Evolutionary conservation across 2,113 vertebrate genomes (phyloP).

Genomic region (Grammomys dolichurus): DNA sequence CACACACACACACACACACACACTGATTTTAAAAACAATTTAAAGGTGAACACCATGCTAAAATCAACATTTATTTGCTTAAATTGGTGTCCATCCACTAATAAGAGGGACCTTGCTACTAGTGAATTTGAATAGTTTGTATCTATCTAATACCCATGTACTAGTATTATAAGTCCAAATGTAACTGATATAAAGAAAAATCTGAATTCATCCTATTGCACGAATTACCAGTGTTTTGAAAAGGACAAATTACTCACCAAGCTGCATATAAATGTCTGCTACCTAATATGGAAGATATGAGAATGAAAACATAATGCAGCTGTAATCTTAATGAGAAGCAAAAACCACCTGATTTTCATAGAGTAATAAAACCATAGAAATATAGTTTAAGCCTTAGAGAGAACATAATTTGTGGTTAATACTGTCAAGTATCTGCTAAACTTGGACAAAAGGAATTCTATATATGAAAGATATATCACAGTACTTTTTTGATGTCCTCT

Average conservation of each 20-base stretch:
- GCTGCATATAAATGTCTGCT: neutral
- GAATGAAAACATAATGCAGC: neutral
- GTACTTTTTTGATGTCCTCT: neutral
- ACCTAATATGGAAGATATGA: neutral
- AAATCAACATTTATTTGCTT: constrained; percentile 52
- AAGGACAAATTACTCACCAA: neutral
- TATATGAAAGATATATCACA: neutral
- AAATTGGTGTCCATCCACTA: constrained; percentile 47
- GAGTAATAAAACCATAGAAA: neutral
- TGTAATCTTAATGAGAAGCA: neutral
- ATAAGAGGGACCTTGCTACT: neutral
- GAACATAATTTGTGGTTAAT: neutral
- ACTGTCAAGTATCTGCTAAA: neutral
- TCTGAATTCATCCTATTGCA: neutral
- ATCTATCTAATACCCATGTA: constrained; percentile 19
- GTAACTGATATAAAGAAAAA: neutral
- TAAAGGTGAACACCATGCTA: neutral
- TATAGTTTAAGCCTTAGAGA: constrained; percentile 3
- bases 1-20: neutral
- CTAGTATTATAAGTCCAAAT: constrained; percentile 15
- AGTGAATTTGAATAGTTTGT: constrained; percentile 47
- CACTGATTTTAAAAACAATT: too few relatives aligned
- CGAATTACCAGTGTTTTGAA: neutral
- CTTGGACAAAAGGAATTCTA: neutral
- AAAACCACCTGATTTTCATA: neutral